Percentiles rank a stretch among this genome's conserved stretches.
phyloP scores from a whole-genome alignment of 1,140 invertebrate genomes.

The Gerris buenoi region DNA sequence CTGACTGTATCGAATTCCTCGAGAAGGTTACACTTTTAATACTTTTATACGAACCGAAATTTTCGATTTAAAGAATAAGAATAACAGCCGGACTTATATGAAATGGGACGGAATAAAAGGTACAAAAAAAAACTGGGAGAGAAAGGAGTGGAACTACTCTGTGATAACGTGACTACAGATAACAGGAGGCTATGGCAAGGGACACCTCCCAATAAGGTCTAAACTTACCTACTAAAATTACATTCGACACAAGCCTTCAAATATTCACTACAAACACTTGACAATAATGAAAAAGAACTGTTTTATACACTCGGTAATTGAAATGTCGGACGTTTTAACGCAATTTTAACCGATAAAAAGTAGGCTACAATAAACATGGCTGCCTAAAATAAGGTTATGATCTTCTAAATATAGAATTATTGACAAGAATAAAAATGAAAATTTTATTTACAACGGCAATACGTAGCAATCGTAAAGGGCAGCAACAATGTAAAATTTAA shows the following conservation, averaged over 20 bases:
- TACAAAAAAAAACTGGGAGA: too few species aligned
- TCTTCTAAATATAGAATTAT: slow-evolving; percentile 16
- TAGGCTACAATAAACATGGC: slow-evolving; percentile 20
- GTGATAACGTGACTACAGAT: too few species aligned
- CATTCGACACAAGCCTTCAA: background rate
- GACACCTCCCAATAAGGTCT: background rate
- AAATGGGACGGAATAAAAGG: too few species aligned
- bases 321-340: too few species aligned
- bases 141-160: too few species aligned
- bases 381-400: slow-evolving; percentile 17
- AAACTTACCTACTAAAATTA: background rate
- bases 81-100: too few species aligned
- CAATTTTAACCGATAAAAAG: slow-evolving; percentile 5
- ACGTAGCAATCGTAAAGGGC: background rate
- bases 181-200: background rate
- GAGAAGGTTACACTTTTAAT: too few species aligned
- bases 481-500: too few species aligned
- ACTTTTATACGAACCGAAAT: too few species aligned
- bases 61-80: too few species aligned
- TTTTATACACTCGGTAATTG: background rate
- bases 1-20: too few species aligned
- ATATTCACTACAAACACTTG: too few species aligned
- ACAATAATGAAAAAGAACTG: background rate
- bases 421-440: background rate
- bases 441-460: background rate